A percentile compares a stretch with the other conserved stretches of the same genome.
Conservation (phyloP, 2,797 vertebrate genomes). For the Eulemur albifrons region DNA sequence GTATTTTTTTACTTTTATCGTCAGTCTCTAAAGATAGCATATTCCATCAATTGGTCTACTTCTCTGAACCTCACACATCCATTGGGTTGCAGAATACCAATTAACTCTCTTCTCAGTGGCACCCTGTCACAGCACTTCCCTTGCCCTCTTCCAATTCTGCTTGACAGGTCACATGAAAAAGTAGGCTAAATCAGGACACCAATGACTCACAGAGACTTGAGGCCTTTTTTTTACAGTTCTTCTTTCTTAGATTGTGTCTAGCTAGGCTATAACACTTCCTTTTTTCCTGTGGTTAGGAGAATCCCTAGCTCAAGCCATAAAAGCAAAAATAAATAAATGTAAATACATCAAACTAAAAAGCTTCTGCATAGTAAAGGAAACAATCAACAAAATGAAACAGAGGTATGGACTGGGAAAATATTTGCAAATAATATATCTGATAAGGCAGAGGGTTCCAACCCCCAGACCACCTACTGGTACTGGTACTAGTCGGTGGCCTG, state of each 20-base stretch:
- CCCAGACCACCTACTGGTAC: too few species aligned
- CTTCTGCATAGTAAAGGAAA: background rate
- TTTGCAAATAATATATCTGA: background rate
- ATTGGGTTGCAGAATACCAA: slow-evolving; percentile 48
- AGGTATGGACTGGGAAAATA: background rate
- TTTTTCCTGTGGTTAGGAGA: slow-evolving; percentile 37
- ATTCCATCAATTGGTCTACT: background rate
- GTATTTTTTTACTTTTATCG: background rate
- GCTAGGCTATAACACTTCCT: background rate
- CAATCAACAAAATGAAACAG: background rate
- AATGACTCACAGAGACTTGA: slow-evolving; percentile 47
- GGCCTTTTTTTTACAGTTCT: slow-evolving; percentile 27
- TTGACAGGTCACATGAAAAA: slow-evolving; percentile 69
- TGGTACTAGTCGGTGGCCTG: too few species aligned
- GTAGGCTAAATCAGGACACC: slow-evolving; percentile 54
- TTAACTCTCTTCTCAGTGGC: slow-evolving; percentile 68
- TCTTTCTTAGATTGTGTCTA: slow-evolving; percentile 17
- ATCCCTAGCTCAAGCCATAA: background rate
- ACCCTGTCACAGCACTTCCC: slow-evolving; percentile 63
- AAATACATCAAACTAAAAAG: background rate
- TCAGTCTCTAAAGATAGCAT: background rate
- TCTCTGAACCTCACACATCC: background rate
- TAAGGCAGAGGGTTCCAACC: background rate
- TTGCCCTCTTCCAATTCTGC: slow-evolving; percentile 49
- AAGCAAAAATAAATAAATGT: background rate